These are phyloP conservation scores for Alexandromys oeconomus DNA, from an alignment of 2,797 vertebrate genomes.

Conservation along the genomic window DNA sequence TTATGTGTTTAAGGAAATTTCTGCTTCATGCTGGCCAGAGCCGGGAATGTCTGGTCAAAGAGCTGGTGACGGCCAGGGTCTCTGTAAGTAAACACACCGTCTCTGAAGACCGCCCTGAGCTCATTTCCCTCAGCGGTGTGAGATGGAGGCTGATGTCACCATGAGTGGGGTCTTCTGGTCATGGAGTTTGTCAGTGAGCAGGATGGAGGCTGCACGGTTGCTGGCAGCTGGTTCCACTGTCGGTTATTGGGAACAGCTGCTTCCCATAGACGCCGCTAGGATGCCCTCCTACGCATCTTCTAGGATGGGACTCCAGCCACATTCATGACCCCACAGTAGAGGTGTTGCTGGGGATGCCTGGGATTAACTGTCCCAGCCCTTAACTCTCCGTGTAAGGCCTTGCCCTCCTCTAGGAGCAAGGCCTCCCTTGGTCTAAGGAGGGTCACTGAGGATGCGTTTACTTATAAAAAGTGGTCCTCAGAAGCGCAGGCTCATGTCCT, in stretches of 20 bases:
- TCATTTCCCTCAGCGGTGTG: slow-evolving; percentile 86
- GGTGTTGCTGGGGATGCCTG: slow-evolving; percentile 39
- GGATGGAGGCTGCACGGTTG: neutral
- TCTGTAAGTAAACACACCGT: slow-evolving; percentile 86
- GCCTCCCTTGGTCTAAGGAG: neutral
- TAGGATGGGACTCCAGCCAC: neutral
- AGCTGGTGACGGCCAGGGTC: slow-evolving; percentile 85
- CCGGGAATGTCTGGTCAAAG: slow-evolving; percentile 89
- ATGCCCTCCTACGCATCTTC: slow-evolving; percentile 35
- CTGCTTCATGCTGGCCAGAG: slow-evolving; percentile 87
- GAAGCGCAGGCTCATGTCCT: neutral
- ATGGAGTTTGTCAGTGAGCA: slow-evolving; percentile 78
- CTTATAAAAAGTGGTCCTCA: neutral
- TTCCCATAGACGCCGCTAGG: neutral
- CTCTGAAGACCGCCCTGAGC: slow-evolving; percentile 82
- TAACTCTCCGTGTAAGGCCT: neutral
- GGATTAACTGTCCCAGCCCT: neutral
- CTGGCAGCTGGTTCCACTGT: neutral
- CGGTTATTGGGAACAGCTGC: slow-evolving; percentile 63
- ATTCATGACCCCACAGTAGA: neutral
- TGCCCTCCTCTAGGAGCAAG: neutral
- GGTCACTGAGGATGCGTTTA: neutral
- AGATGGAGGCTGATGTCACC: slow-evolving; percentile 83
- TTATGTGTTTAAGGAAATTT: slow-evolving; percentile 88
- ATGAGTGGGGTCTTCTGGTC: slow-evolving; percentile 76